Evolutionary conservation across 2,888 invertebrate genomes (phyloP).

Genomic region (Troides helena): DNA sequence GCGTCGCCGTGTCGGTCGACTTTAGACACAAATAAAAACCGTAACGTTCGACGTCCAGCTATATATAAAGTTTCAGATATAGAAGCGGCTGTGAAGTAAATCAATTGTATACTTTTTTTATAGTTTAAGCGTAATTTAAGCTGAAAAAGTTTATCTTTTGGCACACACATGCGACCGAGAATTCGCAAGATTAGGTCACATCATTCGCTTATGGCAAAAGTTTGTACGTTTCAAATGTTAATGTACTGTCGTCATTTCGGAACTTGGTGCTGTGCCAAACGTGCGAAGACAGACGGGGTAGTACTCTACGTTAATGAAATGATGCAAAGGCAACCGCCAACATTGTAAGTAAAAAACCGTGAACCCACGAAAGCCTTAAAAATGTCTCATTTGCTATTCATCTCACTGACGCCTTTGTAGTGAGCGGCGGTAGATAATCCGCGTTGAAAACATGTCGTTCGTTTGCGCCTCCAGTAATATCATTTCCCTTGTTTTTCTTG

Average conservation of each 20-base stretch:
- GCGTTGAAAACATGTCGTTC: constrained; percentile 32
- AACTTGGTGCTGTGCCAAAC: constrained; percentile 66
- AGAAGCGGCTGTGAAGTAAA: neutral
- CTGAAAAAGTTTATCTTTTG: constrained; percentile 31
- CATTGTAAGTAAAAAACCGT: constrained; percentile 14
- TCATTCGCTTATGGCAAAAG: constrained; percentile 31
- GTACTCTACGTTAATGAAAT: constrained; percentile 25
- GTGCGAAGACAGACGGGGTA: constrained; percentile 27
- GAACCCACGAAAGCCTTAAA: constrained; percentile 16
- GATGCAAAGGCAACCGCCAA: constrained; percentile 12
- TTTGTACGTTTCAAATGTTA: constrained; percentile 42
- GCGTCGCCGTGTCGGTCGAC: constrained; percentile 48
- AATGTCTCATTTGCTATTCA: constrained; percentile 26
- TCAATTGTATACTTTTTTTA: constrained; percentile 7
- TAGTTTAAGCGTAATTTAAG: constrained; percentile 1
- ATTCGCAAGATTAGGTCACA: constrained; percentile 25
- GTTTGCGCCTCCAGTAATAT: constrained; percentile 50
- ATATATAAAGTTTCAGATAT: neutral
- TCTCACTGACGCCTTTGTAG: constrained; percentile 24
- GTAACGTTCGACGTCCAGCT: neutral
- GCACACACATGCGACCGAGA: constrained; percentile 14
- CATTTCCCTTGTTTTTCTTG: constrained; percentile 54
- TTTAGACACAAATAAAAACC: constrained; percentile 11
- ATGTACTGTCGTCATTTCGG: constrained; percentile 49
- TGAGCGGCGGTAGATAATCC: constrained; percentile 21